These are phyloP conservation scores for Accipiter cooperii DNA, from an alignment of 2,113 vertebrate species.

Conservation along the genomic window DNA sequence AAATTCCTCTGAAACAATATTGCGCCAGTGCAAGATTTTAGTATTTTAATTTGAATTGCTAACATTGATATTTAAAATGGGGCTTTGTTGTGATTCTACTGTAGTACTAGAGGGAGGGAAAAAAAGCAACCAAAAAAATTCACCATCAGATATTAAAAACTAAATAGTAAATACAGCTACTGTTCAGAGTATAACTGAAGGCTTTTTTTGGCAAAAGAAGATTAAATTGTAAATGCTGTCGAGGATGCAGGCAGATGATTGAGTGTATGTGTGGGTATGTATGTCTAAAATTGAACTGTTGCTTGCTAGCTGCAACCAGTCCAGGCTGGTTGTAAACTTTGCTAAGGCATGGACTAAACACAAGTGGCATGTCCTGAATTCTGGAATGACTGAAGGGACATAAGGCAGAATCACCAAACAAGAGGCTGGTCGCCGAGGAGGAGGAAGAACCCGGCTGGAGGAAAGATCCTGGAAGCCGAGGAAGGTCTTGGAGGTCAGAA, in stretches of 20 bases:
- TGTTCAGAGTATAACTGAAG: neutral
- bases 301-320: neutral
- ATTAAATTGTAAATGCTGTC: neutral
- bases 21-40: neutral
- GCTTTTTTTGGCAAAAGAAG: neutral
- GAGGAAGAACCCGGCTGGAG: neutral
- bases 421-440: neutral
- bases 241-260: neutral
- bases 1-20: conserved; percentile 8
- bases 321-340: neutral
- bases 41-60: conserved; percentile 30
- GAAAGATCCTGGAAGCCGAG: neutral
- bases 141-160: neutral
- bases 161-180: neutral
- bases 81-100: neutral
- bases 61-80: conserved; percentile 1
- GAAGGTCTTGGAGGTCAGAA: neutral
- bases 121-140: neutral
- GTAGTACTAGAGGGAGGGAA: neutral
- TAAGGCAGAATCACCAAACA: neutral
- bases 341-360: neutral
- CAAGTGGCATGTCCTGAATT: neutral
- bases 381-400: neutral
- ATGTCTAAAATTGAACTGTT: neutral
- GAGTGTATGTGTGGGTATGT: neutral